A percentile compares a stretch with the other conserved stretches of the same genome.
phyloP scores from a whole-genome alignment of 2,888 invertebrate genomes.

The Drosophila greeni region DNA sequence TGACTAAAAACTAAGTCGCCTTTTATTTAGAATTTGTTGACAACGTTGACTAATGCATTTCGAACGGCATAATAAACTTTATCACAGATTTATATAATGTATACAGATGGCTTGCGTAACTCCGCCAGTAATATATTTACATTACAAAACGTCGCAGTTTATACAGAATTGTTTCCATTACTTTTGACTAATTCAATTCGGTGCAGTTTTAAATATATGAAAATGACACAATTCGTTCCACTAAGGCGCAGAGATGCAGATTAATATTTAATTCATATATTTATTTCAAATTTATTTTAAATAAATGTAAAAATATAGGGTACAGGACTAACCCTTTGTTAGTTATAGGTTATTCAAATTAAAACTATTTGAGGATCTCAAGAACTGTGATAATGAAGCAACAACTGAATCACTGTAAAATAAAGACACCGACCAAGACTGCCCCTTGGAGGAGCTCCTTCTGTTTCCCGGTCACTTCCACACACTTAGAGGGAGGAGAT shows the following conservation, averaged over 20 bases:
- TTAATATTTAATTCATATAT: too few relatives aligned
- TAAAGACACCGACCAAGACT: conserved; percentile 7
- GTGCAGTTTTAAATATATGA: too few relatives aligned
- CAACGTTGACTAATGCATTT: not conserved
- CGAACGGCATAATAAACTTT: too few relatives aligned
- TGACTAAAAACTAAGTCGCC: too few relatives aligned
- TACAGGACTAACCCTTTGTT: not conserved
- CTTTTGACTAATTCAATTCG: too few relatives aligned
- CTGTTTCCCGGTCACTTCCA: conserved; percentile 9
- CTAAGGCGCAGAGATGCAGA: not conserved
- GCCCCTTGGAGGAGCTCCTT: conserved; percentile 4
- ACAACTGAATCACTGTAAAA: conserved; percentile 18
- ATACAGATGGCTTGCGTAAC: too few relatives aligned
- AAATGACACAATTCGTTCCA: not conserved
- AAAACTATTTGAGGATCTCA: conserved; percentile 1
- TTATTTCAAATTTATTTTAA: too few relatives aligned
- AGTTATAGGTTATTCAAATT: not conserved
- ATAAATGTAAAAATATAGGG: too few relatives aligned
- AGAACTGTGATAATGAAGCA: not conserved
- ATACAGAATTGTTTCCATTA: not conserved
- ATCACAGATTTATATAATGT: too few relatives aligned
- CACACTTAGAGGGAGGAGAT: not conserved
- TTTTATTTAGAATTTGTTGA: too few relatives aligned
- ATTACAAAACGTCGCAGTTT: too few relatives aligned
- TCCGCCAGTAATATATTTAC: too few relatives aligned